Percentiles rank a stretch among this genome's conserved stretches.
Evolutionary conservation across 2,888 invertebrate genomes (phyloP).

Genomic region (Hanleya hanleyi): DNA sequence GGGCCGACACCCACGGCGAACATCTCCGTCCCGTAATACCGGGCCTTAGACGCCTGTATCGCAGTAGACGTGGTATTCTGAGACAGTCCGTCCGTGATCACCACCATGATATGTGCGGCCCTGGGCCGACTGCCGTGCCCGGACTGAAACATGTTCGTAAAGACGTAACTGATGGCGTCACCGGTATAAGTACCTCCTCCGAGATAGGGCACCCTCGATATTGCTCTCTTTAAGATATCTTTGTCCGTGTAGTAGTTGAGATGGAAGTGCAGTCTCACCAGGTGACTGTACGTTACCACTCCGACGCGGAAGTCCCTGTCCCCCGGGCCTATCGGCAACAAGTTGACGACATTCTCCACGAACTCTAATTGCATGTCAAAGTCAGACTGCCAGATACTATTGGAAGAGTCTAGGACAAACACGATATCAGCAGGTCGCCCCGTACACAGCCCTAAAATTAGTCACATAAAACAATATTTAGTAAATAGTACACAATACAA

Average conservation of each 20-base stretch:
- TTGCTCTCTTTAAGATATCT: constrained; percentile 41
- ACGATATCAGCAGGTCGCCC: constrained; percentile 38
- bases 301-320: constrained; percentile 42
- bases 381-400: constrained; percentile 35
- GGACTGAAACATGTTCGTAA: constrained; percentile 36
- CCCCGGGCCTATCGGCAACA: constrained; percentile 36
- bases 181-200: constrained; percentile 48
- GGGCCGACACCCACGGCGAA: constrained; percentile 54
- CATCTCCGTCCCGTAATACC: constrained; percentile 40
- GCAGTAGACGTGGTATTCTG: constrained; percentile 28
- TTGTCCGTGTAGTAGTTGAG: constrained; percentile 39
- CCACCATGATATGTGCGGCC: constrained; percentile 43
- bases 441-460: constrained; percentile 1
- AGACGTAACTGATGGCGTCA: constrained; percentile 37
- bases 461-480: not conserved
- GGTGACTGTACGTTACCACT: constrained; percentile 44
- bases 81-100: constrained; percentile 58
- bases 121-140: constrained; percentile 9
- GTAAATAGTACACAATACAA: not conserved
- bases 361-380: constrained; percentile 39
- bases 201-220: constrained; percentile 34
- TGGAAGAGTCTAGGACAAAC: constrained; percentile 44
- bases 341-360: constrained; percentile 32
- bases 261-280: constrained; percentile 37
- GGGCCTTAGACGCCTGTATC: constrained; percentile 38